phyloP scores from a whole-genome alignment of 2,797 vertebrate genomes.

The Characodon lateralis region DNA sequence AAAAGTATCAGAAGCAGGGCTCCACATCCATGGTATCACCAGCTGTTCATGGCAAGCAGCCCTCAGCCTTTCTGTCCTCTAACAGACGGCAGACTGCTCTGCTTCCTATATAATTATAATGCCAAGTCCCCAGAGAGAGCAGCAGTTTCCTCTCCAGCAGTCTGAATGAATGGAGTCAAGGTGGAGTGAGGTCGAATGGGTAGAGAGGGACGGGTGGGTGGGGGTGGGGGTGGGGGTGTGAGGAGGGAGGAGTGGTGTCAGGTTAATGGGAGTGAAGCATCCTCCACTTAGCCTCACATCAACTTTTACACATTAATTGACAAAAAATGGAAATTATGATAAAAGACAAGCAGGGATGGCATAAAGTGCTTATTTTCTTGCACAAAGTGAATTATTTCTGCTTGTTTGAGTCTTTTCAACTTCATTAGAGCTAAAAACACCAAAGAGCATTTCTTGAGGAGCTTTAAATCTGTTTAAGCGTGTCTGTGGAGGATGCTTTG shows the following conservation, averaged over 20 bases:
- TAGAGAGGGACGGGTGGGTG: conserved; percentile 14
- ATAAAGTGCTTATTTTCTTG: conserved; percentile 36
- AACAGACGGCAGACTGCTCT: conserved; percentile 51
- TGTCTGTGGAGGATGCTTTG: conserved; percentile 17
- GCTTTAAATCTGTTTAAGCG: conserved; percentile 29
- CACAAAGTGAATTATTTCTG: conserved; percentile 49
- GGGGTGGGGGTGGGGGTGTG: conserved; percentile 10
- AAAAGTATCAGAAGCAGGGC: conserved; percentile 41
- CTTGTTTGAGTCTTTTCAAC: conserved; percentile 35
- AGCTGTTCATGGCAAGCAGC: conserved; percentile 16
- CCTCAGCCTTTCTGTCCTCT: conserved; percentile 45
- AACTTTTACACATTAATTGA: conserved; percentile 47
- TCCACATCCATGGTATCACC: conserved; percentile 39
- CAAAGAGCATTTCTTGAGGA: conserved; percentile 23
- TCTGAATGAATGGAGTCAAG: conserved; percentile 45
- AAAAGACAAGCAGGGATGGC: conserved; percentile 23
- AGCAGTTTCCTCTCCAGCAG: conserved; percentile 64
- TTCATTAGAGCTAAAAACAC: conserved; percentile 36
- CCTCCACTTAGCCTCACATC: conserved; percentile 21
- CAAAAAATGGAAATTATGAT: conserved; percentile 20
- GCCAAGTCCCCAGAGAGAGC: conserved; percentile 59
- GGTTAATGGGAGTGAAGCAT: conserved; percentile 45
- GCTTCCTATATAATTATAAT: conserved; percentile 69
- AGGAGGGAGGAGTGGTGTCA: conserved; percentile 27
- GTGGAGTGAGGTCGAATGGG: conserved; percentile 34